Evolutionary conservation across 2,888 invertebrate species (phyloP), one percentile per base, ranked within the genome.

Genomic region (Eupithecia subumbrata): DNA sequence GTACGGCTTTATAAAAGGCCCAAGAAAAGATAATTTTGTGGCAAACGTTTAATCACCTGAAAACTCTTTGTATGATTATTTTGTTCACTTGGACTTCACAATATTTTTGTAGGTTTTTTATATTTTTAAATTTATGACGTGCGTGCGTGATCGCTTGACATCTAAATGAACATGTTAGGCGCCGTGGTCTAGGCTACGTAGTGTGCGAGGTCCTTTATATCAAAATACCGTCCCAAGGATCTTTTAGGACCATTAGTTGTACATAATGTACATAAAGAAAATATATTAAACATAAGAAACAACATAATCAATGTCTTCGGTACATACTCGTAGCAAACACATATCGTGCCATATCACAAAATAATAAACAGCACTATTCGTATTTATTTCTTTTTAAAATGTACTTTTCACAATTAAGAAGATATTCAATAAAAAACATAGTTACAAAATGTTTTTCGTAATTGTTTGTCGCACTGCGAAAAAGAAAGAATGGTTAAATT

Each of bases 171-270:
- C 40, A 40, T 40, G 8, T 40, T 40, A 37, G 40, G 66, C 34
- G 9, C 12, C 40, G 34, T 40, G 12, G n/a, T 43, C 43, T 3
- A 22, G 25, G 68, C 22, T 14, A 25, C 43, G 25, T 22, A 68
- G 12, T 45, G 43, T 68, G 43, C 22, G 22, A 68, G 68, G 68
- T 68, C 43, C 43, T 43, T 67, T 68, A 68, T 68, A 22, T 22
- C 22, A 40, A 68, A 79, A 83, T 84, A 84, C 91, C 91, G 91
- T 91, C 91, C 68, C 91, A 89, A 87, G 89, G 89, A 88, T 89
- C 87, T 86, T 84, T 83, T 85, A 87, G 90, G 90, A 91, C 90
- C 89, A 89, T 86, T 88, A 89, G 85, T 87, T 88, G 89, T 81
- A 85, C 79, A 87, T 87, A 86, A 77, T 89, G 85, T 88, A 87